phyloP scores from a whole-genome alignment of 2,113 vertebrate genomes.

The Empidonax traillii region DNA sequence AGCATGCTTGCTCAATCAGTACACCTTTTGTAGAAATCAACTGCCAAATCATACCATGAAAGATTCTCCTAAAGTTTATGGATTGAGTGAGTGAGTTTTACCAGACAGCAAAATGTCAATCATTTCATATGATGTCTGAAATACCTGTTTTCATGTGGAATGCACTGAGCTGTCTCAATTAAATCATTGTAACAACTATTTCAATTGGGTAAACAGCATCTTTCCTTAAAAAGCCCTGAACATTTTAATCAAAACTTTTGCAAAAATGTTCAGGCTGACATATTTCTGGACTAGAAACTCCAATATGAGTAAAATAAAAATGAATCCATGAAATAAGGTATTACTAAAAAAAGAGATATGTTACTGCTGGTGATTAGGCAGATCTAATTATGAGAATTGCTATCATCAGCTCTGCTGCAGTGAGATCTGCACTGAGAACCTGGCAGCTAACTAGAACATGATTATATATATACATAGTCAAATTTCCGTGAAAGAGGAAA shows the following conservation, averaged over 20 bases:
- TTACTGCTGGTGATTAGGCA: background rate
- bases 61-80: background rate
- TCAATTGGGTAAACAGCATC: background rate
- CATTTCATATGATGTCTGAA: background rate
- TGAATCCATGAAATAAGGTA: background rate
- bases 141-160: background rate
- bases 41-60: background rate
- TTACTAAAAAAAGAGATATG: background rate
- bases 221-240: background rate
- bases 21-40: background rate
- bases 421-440: background rate
- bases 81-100: background rate
- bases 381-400: background rate
- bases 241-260: background rate
- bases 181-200: background rate
- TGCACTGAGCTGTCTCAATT: background rate
- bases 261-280: background rate
- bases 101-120: background rate
- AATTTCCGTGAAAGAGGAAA: background rate
- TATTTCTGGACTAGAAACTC: background rate
- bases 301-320: background rate
- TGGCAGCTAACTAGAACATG: background rate
- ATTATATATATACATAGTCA: background rate
- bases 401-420: background rate
- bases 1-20: background rate